Evolutionary conservation across 1,140 invertebrate genomes (phyloP).

Genomic region (Drosophila subpulchrella): DNA sequence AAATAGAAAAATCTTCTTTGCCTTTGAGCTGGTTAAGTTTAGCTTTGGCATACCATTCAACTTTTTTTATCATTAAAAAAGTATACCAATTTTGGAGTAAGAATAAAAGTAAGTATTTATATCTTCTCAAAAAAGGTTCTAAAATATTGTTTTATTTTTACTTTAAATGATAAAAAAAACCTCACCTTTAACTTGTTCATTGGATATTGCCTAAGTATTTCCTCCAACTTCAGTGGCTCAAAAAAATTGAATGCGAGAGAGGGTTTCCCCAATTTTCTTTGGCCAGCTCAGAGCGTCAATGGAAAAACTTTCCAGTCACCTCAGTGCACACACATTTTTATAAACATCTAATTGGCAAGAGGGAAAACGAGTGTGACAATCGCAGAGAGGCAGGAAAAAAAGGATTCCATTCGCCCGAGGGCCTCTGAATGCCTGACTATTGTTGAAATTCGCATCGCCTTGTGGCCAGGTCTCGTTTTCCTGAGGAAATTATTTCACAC

Average conservation of each 20-base stretch:
- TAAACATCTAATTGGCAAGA: slow-evolving; percentile 74
- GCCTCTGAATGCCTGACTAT: slow-evolving; percentile 60
- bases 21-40: not conserved
- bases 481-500: slow-evolving; percentile 76
- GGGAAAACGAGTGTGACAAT: slow-evolving; percentile 50
- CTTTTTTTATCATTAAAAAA: not conserved
- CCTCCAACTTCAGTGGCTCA: slow-evolving; percentile 6
- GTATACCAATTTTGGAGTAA: not conserved
- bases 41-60: not conserved
- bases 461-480: slow-evolving; percentile 37
- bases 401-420: slow-evolving; percentile 58
- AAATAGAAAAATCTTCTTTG: not conserved
- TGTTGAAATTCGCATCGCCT: slow-evolving; percentile 54
- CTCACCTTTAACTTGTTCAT: slow-evolving; percentile 3
- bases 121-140: too few relatives aligned
- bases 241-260: slow-evolving; percentile 3
- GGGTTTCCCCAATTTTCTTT: slow-evolving; percentile 20
- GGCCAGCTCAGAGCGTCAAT: slow-evolving; percentile 44
- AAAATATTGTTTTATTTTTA: not conserved
- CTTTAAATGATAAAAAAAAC: not conserved
- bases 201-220: slow-evolving; percentile 19
- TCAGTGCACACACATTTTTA: slow-evolving; percentile 67
- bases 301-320: slow-evolving; percentile 68
- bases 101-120: too few relatives aligned
- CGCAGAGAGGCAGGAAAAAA: slow-evolving; percentile 24